Evolutionary conservation across 1,140 invertebrate genomes (phyloP).

Genomic region (Thrips palmi): DNA sequence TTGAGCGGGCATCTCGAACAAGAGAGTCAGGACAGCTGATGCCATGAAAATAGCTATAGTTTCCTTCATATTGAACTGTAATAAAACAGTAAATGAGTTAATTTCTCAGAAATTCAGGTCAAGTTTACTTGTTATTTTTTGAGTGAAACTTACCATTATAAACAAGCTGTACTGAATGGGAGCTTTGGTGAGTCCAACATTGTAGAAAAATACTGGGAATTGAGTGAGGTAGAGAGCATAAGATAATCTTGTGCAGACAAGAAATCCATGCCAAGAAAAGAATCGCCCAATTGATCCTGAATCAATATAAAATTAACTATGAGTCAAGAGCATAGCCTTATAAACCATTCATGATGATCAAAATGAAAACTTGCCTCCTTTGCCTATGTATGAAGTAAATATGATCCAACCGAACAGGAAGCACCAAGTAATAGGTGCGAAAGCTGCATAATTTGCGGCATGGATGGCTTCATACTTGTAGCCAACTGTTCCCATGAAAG

Average conservation of each 20-base stretch:
- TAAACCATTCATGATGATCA: too few species aligned
- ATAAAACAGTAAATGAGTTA: conserved; percentile 14
- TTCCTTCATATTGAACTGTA: conserved; percentile 36
- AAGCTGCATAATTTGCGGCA: conserved; percentile 47
- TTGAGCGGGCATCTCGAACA: conserved; percentile 25
- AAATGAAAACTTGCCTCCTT: conserved; percentile 26
- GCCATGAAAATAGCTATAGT: conserved; percentile 26
- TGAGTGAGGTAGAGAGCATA: conserved; percentile 59
- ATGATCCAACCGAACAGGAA: conserved; percentile 43
- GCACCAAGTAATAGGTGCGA: conserved; percentile 51
- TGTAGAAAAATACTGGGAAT: conserved; percentile 43
- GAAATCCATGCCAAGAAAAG: conserved; percentile 39
- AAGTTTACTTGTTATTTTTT: background rate
- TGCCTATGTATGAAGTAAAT: conserved; percentile 37
- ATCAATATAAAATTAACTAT: conserved; percentile 17
- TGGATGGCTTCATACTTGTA: conserved; percentile 43
- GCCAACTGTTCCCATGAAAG: conserved; percentile 41
- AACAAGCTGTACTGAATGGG: conserved; percentile 31
- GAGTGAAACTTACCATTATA: conserved; percentile 26
- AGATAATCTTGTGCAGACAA: conserved; percentile 47
- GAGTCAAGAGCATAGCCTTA: too few species aligned
- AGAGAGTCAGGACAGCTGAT: conserved; percentile 19
- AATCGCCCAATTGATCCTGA: conserved; percentile 39
- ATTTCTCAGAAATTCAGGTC: conserved; percentile 3
- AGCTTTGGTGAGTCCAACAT: conserved; percentile 32